These are phyloP conservation scores for Drosophila erecta DNA, from an alignment of 1,140 invertebrate species.

Conservation along the genomic window DNA sequence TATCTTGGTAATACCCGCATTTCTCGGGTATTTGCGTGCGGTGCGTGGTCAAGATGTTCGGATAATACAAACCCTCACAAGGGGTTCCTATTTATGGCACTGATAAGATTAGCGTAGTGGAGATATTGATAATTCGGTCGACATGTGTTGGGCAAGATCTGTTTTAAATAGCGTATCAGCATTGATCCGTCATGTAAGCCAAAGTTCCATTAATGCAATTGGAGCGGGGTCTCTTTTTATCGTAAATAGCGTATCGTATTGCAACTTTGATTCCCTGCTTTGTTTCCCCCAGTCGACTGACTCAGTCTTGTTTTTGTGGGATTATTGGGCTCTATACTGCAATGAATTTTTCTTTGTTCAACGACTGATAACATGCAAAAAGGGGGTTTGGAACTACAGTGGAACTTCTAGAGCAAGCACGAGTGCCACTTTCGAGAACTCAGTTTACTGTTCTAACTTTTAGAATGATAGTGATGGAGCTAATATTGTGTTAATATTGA, in stretches of 20 bases:
- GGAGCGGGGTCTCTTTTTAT: constrained; percentile 27
- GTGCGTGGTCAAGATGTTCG: constrained; percentile 23
- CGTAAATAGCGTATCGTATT: constrained; percentile 16
- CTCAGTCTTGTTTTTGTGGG: constrained; percentile 25
- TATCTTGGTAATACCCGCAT: constrained; percentile 10
- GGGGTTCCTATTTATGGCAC: constrained; percentile 50
- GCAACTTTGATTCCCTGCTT: background rate
- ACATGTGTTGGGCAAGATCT: constrained; percentile 12
- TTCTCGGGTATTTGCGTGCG: constrained; percentile 2
- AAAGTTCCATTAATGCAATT: background rate
- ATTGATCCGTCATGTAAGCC: background rate
- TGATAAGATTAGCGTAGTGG: constrained; percentile 27
- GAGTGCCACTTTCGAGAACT: no score
- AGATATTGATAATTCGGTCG: constrained; percentile 21
- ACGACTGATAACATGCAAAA: constrained; percentile 12
- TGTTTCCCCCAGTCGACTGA: constrained; percentile 19
- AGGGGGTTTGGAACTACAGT: constrained; percentile 10
- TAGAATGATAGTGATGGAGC: no score
- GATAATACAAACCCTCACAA: constrained; percentile 25
- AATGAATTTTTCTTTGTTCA: constrained; percentile 13
- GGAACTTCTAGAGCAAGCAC: background rate
- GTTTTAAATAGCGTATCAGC: constrained; percentile 1
- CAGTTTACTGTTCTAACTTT: no score
- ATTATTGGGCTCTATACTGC: constrained; percentile 12
- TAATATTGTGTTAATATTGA: no score